Base-by-base conservation (phyloP, 2,113 vertebrate species). In the Xyrauchen texanus region DNA sequence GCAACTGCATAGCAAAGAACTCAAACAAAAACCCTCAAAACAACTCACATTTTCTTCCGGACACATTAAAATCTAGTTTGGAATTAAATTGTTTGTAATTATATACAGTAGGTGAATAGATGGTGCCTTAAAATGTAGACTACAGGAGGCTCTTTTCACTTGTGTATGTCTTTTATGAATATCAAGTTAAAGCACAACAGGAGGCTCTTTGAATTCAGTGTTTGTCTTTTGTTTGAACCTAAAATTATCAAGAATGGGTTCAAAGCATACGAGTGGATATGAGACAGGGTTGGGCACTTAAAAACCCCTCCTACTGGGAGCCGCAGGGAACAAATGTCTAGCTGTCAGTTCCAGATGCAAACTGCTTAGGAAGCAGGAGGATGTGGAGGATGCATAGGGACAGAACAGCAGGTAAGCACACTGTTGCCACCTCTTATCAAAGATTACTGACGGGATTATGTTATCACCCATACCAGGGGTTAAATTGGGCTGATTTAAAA, bases 341-440 rank as follows among this genome's bases (percentile, higher is more conserved):
- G 87, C 89, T 90, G 88, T 88, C 84, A 86, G 67, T 16, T 81
- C 6, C 85, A 87, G 87, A 83, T 82, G 86, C 79, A 12, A 80
- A 79, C 61, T 84, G 89, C 83, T 89, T 80, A 69, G 72, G 80
- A 79, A 82, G 85, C 84, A 78, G 10, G 10, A 8, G 44, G 52
- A 12, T 13, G 45, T 63, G 4, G 61, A 63, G 16, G 72, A 75
- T 60, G 16, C 10, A 58, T 63, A 11, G 15, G 13, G n/a, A 16
- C 8, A 72, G 44, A 72, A 58, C 55, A 60, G 44, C 70, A 60
- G 72, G 72, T 63, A 63, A 51, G 15, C 21, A 34, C 21, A 34
- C 1, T 34, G 21, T 3, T 55, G 68, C 51, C 45, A 61, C 10
- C 15, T 73, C 57, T 62, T 47, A 73, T 75, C 11, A 52, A 63